Percentiles rank a stretch among this genome's conserved stretches.
Evolutionary conservation across 2,888 invertebrate genomes (phyloP).

Genomic region (Lasioglossum oenotherae): DNA sequence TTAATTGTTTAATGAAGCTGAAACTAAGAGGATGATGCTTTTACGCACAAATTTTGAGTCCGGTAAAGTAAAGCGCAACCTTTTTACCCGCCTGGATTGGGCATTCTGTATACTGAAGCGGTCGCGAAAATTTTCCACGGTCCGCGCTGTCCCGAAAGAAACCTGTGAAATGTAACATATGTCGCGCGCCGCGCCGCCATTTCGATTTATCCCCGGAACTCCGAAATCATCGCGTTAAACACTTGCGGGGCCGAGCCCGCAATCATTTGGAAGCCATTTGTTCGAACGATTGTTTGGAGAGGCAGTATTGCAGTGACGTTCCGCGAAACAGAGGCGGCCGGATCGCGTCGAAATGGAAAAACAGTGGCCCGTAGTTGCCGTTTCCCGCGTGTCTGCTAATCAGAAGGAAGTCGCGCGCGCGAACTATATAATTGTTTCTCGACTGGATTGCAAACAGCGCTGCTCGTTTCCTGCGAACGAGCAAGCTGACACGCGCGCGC

Average conservation of each 20-base stretch:
- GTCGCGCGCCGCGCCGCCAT: constrained; percentile 26
- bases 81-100: no score
- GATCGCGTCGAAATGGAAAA: constrained; percentile 4
- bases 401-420: not conserved
- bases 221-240: constrained; percentile 25
- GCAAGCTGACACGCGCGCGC: not conserved
- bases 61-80: no score
- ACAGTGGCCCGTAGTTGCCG: not conserved
- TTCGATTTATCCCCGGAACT: constrained; percentile 28
- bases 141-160: constrained; percentile 20
- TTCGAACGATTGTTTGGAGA: constrained; percentile 54
- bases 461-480: not conserved
- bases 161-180: constrained; percentile 25
- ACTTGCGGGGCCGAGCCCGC: constrained; percentile 17
- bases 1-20: no score
- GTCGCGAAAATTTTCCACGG: not conserved
- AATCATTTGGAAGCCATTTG: constrained; percentile 63
- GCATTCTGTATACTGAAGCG: not conserved
- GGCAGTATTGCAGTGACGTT: constrained; percentile 33
- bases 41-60: no score
- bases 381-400: not conserved
- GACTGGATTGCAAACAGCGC: not conserved
- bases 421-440: not conserved
- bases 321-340: constrained; percentile 9
- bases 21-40: no score